phyloP scores from a whole-genome alignment of 2,888 invertebrate species.

The Stratiomys singularior region DNA sequence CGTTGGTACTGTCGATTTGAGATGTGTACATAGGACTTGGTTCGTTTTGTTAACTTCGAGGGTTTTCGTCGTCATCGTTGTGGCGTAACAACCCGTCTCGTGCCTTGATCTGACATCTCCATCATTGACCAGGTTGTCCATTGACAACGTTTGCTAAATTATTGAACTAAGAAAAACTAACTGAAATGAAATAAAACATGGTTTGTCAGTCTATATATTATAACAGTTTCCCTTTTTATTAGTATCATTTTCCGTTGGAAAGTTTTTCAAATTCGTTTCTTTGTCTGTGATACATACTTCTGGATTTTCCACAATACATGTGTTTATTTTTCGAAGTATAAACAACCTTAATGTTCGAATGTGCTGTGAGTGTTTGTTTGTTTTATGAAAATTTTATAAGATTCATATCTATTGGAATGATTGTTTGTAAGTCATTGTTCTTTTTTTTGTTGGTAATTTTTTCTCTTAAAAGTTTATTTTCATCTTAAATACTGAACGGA shows the following conservation, averaged over 20 bases:
- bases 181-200: neutral
- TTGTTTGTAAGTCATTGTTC: neutral
- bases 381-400: neutral
- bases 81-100: too few species aligned
- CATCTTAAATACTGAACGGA: neutral
- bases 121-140: too few species aligned
- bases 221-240: conserved; percentile 30
- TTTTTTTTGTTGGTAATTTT: neutral
- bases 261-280: neutral
- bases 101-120: too few species aligned
- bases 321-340: conserved; percentile 4
- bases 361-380: neutral
- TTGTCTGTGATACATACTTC: neutral
- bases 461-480: neutral
- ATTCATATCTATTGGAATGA: conserved; percentile 14
- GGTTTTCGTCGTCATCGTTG: too few species aligned
- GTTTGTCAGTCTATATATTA: conserved; percentile 30
- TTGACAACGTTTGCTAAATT: too few species aligned
- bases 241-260: neutral
- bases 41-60: too few species aligned
- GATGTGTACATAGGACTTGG: too few species aligned
- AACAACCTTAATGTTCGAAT: conserved; percentile 18
- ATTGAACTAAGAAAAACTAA: too few species aligned
- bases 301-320: neutral
- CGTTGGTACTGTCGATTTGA: too few species aligned